Conservation (phyloP, 2,113 vertebrate genomes). For the Mormyrus iriodes region DNA sequence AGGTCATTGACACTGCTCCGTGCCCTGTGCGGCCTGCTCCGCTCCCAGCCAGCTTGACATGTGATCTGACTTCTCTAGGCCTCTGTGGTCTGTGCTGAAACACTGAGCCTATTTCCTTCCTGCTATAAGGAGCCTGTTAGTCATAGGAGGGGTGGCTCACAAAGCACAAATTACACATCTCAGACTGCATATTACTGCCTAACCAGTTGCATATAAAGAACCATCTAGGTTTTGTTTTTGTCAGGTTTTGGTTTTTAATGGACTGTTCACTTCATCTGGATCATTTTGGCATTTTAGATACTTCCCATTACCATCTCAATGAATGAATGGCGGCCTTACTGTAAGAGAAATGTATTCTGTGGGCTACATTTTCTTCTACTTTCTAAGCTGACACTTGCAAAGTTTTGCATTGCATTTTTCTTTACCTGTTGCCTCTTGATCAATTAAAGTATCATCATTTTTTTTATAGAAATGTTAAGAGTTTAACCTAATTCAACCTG, state of each 20-base stretch:
- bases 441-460: background rate
- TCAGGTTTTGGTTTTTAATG: background rate
- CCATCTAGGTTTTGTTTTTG: background rate
- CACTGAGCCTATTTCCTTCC: background rate
- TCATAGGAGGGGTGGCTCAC: background rate
- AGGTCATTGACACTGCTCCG: conserved; percentile 11
- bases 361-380: background rate
- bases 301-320: background rate
- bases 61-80: background rate
- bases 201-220: background rate
- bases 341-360: background rate
- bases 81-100: conserved; percentile 9
- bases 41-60: background rate
- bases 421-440: background rate
- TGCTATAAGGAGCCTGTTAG: background rate
- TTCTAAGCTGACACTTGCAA: background rate
- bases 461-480: background rate
- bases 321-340: background rate
- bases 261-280: background rate
- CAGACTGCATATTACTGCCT: background rate
- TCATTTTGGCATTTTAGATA: background rate
- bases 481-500: background rate
- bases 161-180: background rate
- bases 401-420: background rate
- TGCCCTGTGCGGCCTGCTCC: background rate